Base-by-base conservation (phyloP, 2,888 invertebrate species). In the Zele albiditarsus region DNA sequence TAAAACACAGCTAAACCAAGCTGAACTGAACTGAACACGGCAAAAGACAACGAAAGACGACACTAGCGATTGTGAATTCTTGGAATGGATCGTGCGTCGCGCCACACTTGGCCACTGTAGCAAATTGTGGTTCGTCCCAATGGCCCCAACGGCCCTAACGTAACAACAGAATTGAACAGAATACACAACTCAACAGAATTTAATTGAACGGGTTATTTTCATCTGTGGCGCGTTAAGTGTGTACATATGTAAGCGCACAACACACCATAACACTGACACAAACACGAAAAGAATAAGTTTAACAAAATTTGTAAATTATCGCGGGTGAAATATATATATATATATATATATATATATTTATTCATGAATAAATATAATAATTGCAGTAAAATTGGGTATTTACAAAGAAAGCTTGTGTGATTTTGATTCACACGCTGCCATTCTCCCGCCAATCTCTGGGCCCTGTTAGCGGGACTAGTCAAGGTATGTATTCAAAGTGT, bases 11-110 rank as follows among this genome's bases (percentile, higher is more conserved):
- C 0, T 38, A 12, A 38, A 12, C 38, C 38, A 38, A 12, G 38
- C 8, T 38, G 38, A n/a, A 8, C 53, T 8, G 5, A 3, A 4
- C 20, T n/a, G 8, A 53, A 53, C 20, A 53, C 23, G n/a, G n/a
- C 81, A 72, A 33, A 70, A 71, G 33, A 63, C 71, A 74, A 67
- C 71, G 82, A 33, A 70, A 71, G 33, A 63, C 71, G 73, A 67
- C 71, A 81, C 84, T 84, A 85, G 84, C 85, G 84, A 85, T 82
- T 80, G 81, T 77, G 79, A 83, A 84, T 87, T 87, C 86, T 79
- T 63, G 82, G 87, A 87, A 86, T 83, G 74, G 78, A 76, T 78
- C 80, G 77, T 74, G 74, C 75, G 66, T 69, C 68, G 49, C 73
- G 75, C 53, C 53, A 10, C 72, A 73, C 60, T 63, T 62, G 63